phyloP scores from a whole-genome alignment of 2,888 invertebrate genomes.

The Cosmia trapezina region DNA sequence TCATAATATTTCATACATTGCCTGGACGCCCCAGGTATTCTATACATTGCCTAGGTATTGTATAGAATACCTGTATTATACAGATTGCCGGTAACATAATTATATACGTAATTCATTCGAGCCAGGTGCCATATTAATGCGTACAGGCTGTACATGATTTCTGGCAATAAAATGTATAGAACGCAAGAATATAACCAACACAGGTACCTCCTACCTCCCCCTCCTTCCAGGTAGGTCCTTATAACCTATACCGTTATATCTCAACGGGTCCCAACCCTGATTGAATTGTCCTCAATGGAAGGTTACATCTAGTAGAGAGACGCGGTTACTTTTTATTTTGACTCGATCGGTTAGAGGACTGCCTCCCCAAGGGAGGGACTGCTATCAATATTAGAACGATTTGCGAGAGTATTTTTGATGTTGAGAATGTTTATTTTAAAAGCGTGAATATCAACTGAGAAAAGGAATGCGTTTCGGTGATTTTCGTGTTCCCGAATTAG shows the following conservation, averaged over 20 bases:
- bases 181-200: not conserved
- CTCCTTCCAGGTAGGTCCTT: too few relatives aligned
- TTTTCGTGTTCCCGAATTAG: not conserved
- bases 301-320: not conserved
- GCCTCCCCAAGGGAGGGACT: not conserved
- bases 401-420: not conserved
- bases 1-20: too few relatives aligned
- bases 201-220: too few relatives aligned
- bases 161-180: too few relatives aligned
- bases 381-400: not conserved
- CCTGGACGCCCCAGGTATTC: too few relatives aligned
- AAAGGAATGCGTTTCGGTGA: not conserved
- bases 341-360: not conserved
- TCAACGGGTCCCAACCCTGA: not conserved
- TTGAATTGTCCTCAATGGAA: slow-evolving; percentile 24
- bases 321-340: slow-evolving; percentile 16
- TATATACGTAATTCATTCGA: too few relatives aligned
- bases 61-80: too few relatives aligned
- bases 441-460: not conserved
- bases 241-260: not conserved
- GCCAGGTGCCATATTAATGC: too few relatives aligned
- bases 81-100: too few relatives aligned
- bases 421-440: not conserved
- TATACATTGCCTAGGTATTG: too few relatives aligned
- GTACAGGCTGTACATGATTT: too few relatives aligned